These are phyloP conservation scores for Pempheris klunzingeri DNA, from an alignment of 2,797 vertebrate species.

Conservation along the genomic window DNA sequence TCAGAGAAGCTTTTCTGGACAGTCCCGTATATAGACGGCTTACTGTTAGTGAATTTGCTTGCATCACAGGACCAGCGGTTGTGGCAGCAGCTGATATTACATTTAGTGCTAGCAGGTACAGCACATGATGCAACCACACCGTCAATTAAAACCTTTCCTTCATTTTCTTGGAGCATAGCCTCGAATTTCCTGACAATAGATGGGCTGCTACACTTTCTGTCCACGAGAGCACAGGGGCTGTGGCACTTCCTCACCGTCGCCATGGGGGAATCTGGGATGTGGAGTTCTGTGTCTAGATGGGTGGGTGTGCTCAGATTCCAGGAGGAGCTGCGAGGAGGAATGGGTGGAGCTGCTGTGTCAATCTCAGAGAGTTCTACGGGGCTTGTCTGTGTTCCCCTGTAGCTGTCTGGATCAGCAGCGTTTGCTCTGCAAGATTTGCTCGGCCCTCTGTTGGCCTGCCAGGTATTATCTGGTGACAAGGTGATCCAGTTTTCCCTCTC, in stretches of 20 bases:
- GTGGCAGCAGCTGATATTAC: constrained; percentile 86
- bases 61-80: constrained; percentile 87
- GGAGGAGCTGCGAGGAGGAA: constrained; percentile 93
- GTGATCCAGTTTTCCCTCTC: constrained; percentile 87
- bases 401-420: constrained; percentile 61
- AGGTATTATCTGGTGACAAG: constrained; percentile 72
- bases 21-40: constrained; percentile 76
- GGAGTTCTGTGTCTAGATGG: constrained; percentile 79
- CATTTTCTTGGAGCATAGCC: constrained; percentile 83
- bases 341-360: constrained; percentile 84
- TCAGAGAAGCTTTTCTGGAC: constrained; percentile 90
- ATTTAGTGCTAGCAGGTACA: constrained; percentile 77
- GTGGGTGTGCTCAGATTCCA: constrained; percentile 86
- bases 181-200: constrained; percentile 84
- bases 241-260: constrained; percentile 77
- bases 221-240: constrained; percentile 70
- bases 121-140: constrained; percentile 70
- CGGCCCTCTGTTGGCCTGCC: constrained; percentile 57
- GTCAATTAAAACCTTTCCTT: constrained; percentile 83
- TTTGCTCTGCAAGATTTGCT: constrained; percentile 67
- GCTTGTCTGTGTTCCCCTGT: constrained; percentile 67
- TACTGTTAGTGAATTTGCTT: constrained; percentile 82
- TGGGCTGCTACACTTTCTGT: constrained; percentile 81
- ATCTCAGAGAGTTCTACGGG: constrained; percentile 49
- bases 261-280: constrained; percentile 79